phyloP scores from a whole-genome alignment of 2,888 invertebrate species.

The Callinectes sapidus region DNA sequence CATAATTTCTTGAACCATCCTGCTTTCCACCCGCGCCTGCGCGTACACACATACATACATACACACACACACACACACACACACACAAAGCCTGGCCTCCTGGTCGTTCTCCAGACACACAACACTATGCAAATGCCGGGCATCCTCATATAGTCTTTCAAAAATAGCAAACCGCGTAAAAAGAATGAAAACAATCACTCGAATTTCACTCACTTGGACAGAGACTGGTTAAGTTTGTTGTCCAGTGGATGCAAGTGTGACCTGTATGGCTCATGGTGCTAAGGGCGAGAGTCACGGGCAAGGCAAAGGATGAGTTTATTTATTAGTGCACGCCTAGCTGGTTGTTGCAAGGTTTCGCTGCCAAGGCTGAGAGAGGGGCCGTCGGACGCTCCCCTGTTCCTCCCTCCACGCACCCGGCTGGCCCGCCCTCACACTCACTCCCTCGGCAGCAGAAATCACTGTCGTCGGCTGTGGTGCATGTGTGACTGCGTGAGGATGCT shows the following conservation, averaged over 20 bases:
- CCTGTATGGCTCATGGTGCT: constrained; percentile 55
- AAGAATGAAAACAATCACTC: constrained; percentile 1
- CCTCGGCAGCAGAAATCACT: constrained; percentile 11
- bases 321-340: constrained; percentile 38
- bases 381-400: constrained; percentile 14
- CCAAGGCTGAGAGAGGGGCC: constrained; percentile 5
- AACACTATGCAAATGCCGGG: background rate
- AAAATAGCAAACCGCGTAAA: background rate
- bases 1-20: background rate
- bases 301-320: constrained; percentile 29
- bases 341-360: constrained; percentile 52
- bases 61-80: constrained; percentile 28
- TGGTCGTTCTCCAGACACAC: background rate
- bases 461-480: background rate
- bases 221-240: constrained; percentile 52
- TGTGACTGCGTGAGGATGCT: background rate
- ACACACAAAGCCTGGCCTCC: background rate
- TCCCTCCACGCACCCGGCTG: background rate
- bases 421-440: background rate
- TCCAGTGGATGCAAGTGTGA: constrained; percentile 62
- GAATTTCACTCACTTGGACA: constrained; percentile 60
- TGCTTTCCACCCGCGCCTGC: background rate
- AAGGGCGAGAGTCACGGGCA: background rate
- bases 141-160: background rate
- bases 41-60: background rate